These are phyloP conservation scores for Phenganax subtilis DNA, from an alignment of 92 coral and sea anemone species.

Conservation along the genomic window DNA sequence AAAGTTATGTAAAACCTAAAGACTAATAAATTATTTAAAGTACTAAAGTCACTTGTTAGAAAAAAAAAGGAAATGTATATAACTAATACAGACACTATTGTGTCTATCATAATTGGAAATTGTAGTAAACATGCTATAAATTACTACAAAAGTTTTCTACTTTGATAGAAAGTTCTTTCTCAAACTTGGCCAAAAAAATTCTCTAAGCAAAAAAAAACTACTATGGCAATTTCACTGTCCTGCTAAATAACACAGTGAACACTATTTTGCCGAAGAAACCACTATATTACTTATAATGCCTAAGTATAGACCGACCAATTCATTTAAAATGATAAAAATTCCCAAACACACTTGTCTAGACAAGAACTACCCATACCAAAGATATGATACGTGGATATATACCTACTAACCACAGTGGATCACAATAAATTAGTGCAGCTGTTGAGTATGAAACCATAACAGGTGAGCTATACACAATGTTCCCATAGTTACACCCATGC, in stretches of 20 bases:
- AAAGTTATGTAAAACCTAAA: slow-evolving; percentile 16
- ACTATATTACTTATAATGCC: slow-evolving; percentile 2
- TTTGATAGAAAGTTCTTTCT: neutral
- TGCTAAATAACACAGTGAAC: neutral
- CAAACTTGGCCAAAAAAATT: neutral
- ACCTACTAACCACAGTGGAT: too few species aligned
- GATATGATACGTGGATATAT: neutral
- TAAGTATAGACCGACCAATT: slow-evolving; percentile 1
- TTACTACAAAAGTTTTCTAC: neutral
- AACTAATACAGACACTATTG: neutral
- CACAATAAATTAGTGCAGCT: slow-evolving; percentile 17
- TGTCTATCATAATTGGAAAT: neutral
- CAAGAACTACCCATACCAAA: neutral
- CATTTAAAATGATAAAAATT: slow-evolving; percentile 17
- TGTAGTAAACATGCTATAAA: too few species aligned
- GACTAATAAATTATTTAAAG: slow-evolving; percentile 15
- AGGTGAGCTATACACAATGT: neutral
- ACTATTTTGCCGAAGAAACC: neutral
- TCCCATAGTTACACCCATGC: neutral
- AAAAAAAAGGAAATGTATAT: neutral
- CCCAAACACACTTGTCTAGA: slow-evolving; percentile 13
- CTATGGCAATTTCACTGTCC: neutral
- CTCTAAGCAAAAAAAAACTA: neutral
- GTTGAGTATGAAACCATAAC: neutral
- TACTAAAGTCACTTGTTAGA: slow-evolving; percentile 1